Conservation (phyloP, 2,888 invertebrate genomes). For the Congeria kusceri region DNA sequence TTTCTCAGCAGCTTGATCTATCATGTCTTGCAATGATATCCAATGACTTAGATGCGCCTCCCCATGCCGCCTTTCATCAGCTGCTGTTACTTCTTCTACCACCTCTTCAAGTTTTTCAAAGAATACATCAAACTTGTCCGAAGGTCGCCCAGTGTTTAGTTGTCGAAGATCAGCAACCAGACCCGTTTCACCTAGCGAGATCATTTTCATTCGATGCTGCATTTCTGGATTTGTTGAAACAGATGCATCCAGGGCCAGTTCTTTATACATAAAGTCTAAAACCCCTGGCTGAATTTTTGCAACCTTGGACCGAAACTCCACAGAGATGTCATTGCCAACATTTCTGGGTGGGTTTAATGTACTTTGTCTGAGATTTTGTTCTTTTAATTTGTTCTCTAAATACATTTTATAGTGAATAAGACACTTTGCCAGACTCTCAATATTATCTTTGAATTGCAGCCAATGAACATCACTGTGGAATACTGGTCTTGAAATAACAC, state of each 20-base stretch:
- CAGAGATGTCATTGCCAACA: slow-evolving; percentile 17
- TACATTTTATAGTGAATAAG: slow-evolving; percentile 10
- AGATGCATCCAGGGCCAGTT: slow-evolving; percentile 46
- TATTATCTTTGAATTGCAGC: background rate
- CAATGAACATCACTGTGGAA: no score
- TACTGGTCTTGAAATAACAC: slow-evolving; percentile 5
- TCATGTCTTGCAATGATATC: slow-evolving; percentile 44
- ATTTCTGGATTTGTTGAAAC: slow-evolving; percentile 31
- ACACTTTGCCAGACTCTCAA: slow-evolving; percentile 21
- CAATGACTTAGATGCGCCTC: slow-evolving; percentile 45
- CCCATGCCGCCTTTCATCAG: slow-evolving; percentile 55
- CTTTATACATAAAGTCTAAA: slow-evolving; percentile 37
- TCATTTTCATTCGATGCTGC: slow-evolving; percentile 22
- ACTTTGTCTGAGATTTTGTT: background rate
- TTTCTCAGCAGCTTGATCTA: slow-evolving; percentile 29
- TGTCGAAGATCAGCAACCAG: slow-evolving; percentile 32
- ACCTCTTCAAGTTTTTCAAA: slow-evolving; percentile 38
- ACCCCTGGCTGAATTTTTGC: slow-evolving; percentile 30
- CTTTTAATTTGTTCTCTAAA: background rate
- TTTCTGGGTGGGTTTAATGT: slow-evolving; percentile 19
- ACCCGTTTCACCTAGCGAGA: slow-evolving; percentile 39
- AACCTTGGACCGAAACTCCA: slow-evolving; percentile 21
- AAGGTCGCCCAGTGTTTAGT: slow-evolving; percentile 42
- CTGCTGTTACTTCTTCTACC: slow-evolving; percentile 36
- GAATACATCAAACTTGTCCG: slow-evolving; percentile 31